phyloP scores from a whole-genome alignment of 2,797 vertebrate species.

The Petrocephalus schoutedeni region DNA sequence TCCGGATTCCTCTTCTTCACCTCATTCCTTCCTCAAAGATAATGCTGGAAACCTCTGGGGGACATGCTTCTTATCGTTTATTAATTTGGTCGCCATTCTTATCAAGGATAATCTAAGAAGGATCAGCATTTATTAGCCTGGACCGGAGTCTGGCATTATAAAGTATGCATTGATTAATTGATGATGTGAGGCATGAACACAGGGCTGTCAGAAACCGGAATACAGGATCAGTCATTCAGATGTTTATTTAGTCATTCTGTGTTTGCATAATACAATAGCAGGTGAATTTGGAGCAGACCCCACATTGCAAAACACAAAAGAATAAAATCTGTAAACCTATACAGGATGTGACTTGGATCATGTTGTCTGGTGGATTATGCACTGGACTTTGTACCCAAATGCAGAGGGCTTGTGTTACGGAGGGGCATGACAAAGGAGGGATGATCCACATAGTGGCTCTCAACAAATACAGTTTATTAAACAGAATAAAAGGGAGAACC shows the following conservation, averaged over 20 bases:
- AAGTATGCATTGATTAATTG: background rate
- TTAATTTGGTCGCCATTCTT: background rate
- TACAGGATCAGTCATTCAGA: constrained; percentile 2
- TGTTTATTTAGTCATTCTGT: background rate
- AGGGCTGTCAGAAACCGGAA: background rate
- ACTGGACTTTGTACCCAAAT: background rate
- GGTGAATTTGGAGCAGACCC: background rate
- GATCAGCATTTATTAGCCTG: background rate
- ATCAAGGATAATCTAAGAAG: background rate
- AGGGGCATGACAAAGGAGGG: background rate
- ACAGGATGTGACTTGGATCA: background rate
- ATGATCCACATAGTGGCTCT: background rate
- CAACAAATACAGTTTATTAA: background rate
- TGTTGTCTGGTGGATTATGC: background rate
- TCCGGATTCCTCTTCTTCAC: background rate
- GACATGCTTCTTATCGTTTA: background rate
- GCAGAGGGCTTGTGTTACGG: background rate
- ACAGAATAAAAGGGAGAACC: background rate
- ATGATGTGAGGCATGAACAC: background rate
- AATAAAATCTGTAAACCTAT: background rate
- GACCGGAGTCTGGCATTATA: background rate
- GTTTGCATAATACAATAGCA: background rate
- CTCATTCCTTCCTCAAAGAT: background rate
- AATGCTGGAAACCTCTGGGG: background rate
- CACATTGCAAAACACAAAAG: background rate